Evolutionary conservation across 2,888 invertebrate genomes (phyloP).

Genomic region (Leptinotarsa rubiginosa): DNA sequence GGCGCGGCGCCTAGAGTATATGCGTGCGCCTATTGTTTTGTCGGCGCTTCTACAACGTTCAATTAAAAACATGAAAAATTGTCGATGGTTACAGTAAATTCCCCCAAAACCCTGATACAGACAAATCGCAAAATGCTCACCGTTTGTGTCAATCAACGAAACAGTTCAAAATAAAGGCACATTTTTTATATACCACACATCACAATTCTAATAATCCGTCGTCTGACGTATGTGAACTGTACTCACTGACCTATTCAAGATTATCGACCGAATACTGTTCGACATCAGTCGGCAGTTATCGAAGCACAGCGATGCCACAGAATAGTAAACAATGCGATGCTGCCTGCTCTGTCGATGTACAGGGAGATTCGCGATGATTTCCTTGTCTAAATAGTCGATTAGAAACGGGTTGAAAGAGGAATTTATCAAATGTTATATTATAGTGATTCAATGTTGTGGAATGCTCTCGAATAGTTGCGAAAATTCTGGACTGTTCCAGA

Average conservation of each 20-base stretch:
- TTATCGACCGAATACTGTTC: constrained; percentile 29
- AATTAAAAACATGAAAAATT: constrained; percentile 1
- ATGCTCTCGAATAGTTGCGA: too few relatives aligned
- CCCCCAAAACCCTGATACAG: not conserved
- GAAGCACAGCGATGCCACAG: not conserved
- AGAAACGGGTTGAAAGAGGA: too few relatives aligned
- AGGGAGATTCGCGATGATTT: not conserved
- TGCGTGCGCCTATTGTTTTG: constrained; percentile 30
- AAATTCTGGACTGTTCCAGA: too few relatives aligned
- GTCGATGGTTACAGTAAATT: not conserved
- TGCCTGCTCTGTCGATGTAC: constrained; percentile 7
- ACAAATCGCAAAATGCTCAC: constrained; percentile 11
- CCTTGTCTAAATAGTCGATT: too few relatives aligned
- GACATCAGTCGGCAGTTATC: constrained; percentile 16
- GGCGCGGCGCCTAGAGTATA: not conserved
- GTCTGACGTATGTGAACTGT: constrained; percentile 14
- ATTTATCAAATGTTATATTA: too few relatives aligned
- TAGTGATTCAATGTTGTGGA: too few relatives aligned
- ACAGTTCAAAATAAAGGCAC: not conserved
- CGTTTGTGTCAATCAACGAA: constrained; percentile 7
- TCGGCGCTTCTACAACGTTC: constrained; percentile 15
- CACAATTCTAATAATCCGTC: constrained; percentile 17
- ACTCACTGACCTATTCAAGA: constrained; percentile 30
- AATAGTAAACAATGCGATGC: not conserved
- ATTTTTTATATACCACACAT: constrained; percentile 3